Base-by-base conservation (phyloP, 2,113 vertebrate genomes). In the Gorsachius goisagi region DNA sequence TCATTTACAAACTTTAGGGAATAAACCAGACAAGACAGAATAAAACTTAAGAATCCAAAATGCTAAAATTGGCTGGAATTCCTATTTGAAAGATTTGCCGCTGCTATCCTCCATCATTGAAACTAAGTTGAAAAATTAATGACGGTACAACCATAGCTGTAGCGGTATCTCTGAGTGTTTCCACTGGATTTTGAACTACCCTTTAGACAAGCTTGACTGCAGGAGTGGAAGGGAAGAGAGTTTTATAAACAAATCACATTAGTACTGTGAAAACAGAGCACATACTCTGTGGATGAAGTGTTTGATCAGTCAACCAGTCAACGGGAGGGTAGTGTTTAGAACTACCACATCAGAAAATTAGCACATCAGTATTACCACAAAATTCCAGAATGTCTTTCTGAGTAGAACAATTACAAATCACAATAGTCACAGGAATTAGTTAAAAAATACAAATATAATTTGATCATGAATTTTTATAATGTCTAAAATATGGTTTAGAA, bases 231-330 rank as follows among this genome's bases (percentile, higher is more conserved):
- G 5, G 56, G n/a, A 94, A 73, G 28, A 62, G 4, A 73, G 3
- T 19, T 83, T 67, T 62, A 45, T 41, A 67, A 59, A 26, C 4
- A 37, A 50, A 53, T 56, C 50, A 21, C 30, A 24, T 37, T 41
- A 66, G 5, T 33, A 19, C 4, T 52, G 9, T 20, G 39, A 78
- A 87, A 94, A 78, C 4, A 2, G 19, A 84, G 3, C 15, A 35
- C 0, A 0, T 4, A 28, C 12, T 50, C 7, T 79, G 23, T 39
- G 13, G 23, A 15, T 66, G 27, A 86, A 26, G 9, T 1, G 5
- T 47, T 69, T 87, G 30, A 18, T 37, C 26, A 53, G 10, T 10
- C 12, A 24, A 0, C 0, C 26, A 49, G 10, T 10, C 12, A 24
- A 0, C 0, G 8, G 24, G 12, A 60, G 4, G 2, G 3, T 28